Conservation (phyloP, 2,888 invertebrate genomes). For the Cephus rjabovi region DNA sequence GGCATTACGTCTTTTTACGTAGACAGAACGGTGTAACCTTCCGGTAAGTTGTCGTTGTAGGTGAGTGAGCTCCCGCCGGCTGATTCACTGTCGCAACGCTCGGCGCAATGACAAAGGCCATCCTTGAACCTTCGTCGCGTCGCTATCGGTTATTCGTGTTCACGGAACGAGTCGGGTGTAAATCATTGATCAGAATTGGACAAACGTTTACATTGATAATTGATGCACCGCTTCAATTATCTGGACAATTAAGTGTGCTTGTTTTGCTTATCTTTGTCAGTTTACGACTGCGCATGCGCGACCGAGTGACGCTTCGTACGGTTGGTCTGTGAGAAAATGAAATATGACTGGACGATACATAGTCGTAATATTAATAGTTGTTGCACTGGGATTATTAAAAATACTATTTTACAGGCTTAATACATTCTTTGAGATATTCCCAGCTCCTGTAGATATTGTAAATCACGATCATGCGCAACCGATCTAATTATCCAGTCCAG, state of each 20-base stretch:
- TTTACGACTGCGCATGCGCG: not conserved
- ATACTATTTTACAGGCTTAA: not conserved
- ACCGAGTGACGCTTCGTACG: not conserved
- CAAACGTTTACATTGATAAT: not conserved
- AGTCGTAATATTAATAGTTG: not conserved
- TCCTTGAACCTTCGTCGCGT: constrained; percentile 31
- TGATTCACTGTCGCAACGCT: constrained; percentile 46
- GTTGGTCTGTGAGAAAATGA: not conserved
- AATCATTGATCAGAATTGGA: not conserved
- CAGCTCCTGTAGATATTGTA: not conserved
- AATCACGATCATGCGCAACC: not conserved
- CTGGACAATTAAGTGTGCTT: not conserved
- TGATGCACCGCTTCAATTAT: not conserved
- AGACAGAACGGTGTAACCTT: not conserved
- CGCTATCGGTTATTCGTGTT: constrained; percentile 2
- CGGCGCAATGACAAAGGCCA: constrained; percentile 45
- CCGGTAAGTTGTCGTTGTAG: not conserved
- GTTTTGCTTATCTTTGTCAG: not conserved
- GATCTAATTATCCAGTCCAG: not conserved
- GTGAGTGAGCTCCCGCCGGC: constrained; percentile 24
- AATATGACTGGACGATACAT: not conserved
- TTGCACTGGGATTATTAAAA: not conserved
- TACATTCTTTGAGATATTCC: not conserved
- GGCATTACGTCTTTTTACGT: not conserved
- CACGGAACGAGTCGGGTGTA: not conserved